phyloP scores from a whole-genome alignment of 2,888 invertebrate species.

The Morpho achilles region DNA sequence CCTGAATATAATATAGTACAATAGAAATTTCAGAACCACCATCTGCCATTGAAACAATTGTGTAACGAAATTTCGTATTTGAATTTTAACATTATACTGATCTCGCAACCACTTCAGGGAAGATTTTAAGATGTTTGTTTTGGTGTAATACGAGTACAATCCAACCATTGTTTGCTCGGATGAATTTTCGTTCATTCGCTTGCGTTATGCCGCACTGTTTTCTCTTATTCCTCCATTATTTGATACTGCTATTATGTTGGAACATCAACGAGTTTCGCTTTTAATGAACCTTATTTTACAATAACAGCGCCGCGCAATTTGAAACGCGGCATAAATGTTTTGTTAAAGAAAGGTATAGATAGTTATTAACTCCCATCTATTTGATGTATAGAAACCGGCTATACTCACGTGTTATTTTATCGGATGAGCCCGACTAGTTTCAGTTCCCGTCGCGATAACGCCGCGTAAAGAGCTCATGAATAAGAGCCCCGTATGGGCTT shows the following conservation, averaged over 20 bases:
- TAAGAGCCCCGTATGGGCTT: too few species aligned
- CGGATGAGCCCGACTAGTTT: too few species aligned
- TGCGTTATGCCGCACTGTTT: constrained; percentile 37
- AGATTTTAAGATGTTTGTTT: constrained; percentile 50
- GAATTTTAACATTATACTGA: constrained; percentile 24
- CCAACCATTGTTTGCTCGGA: constrained; percentile 46
- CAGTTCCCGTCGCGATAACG: too few species aligned
- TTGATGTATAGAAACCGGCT: too few species aligned
- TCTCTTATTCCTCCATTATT: constrained; percentile 34
- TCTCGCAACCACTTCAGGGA: constrained; percentile 25
- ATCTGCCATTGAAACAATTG: constrained; percentile 2
- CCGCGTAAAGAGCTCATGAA: too few species aligned
- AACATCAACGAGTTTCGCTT: constrained; percentile 36
- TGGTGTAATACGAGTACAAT: constrained; percentile 38
- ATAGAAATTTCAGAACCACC: too few species aligned
- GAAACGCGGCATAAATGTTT: too few species aligned
- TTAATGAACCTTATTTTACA: constrained; percentile 4
- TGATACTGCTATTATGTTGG: constrained; percentile 44
- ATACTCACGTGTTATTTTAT: too few species aligned
- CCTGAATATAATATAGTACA: too few species aligned
- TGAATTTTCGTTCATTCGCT: constrained; percentile 57
- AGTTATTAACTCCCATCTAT: too few species aligned
- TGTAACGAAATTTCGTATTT: constrained; percentile 16
- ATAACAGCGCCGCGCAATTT: not conserved
- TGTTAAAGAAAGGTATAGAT: too few species aligned